Conservation (phyloP, 1,140 invertebrate genomes). For the Batillaria attramentaria region DNA sequence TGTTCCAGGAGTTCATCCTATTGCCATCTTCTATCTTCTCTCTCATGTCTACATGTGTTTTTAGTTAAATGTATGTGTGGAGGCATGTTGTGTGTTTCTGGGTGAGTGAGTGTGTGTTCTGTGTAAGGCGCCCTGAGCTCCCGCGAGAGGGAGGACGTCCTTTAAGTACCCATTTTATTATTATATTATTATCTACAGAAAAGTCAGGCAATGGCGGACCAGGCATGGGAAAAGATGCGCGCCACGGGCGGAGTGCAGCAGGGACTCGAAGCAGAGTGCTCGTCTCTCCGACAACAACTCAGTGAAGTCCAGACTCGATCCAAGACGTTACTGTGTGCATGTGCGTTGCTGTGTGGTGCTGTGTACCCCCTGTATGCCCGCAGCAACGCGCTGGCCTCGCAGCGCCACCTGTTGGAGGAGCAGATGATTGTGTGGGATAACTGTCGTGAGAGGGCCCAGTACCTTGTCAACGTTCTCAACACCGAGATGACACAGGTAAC, state of each 20-base stretch:
- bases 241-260: slow-evolving; percentile 62
- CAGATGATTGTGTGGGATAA: slow-evolving; percentile 59
- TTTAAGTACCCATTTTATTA: too few species aligned
- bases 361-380: slow-evolving; percentile 64
- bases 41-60: too few species aligned
- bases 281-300: slow-evolving; percentile 53
- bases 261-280: slow-evolving; percentile 63
- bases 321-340: slow-evolving; percentile 54
- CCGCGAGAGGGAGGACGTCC: too few species aligned
- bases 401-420: slow-evolving; percentile 63
- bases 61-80: too few species aligned
- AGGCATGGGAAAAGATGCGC: slow-evolving; percentile 69
- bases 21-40: too few species aligned
- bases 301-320: slow-evolving; percentile 53
- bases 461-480: slow-evolving; percentile 57
- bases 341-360: slow-evolving; percentile 64
- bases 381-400: slow-evolving; percentile 50
- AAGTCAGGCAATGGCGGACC: slow-evolving; percentile 66
- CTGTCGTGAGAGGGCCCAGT: slow-evolving; percentile 57
- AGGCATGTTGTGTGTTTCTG: too few species aligned
- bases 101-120: too few species aligned
- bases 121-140: too few species aligned
- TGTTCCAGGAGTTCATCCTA: too few species aligned
- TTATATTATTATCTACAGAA: slow-evolving; percentile 49
- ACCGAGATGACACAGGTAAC: slow-evolving; percentile 52